Evolutionary conservation across 2,888 invertebrate species (phyloP), one percentile per base, ranked within the genome.

Genomic region (Sepiola atlantica): DNA sequence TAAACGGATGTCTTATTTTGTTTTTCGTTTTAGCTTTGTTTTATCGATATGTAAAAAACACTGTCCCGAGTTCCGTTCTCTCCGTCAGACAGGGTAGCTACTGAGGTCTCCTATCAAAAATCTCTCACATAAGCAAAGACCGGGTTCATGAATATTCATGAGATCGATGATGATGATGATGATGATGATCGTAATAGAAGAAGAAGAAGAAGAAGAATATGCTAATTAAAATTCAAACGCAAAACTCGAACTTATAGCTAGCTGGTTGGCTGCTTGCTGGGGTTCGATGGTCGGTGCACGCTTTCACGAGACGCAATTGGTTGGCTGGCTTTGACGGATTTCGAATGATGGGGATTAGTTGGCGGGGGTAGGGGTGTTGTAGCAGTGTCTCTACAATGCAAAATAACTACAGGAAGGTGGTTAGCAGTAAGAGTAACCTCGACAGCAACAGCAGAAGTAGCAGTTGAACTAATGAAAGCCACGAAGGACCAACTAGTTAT

Each of bases 71-170:
- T 18, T 77, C 77, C 32, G 77, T 77, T 32, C 77, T 77, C 77
- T 77, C 77, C 32, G n/a, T 77, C 77, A 77, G 77, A n/a, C 77
- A 32, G 77, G 77, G 77, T n/a, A 77, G 77, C 77, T 77, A 77
- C 77, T 77, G 77, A n/a, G 77, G 77, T 77, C 77, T 77, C 77
- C 77, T n/a, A 77, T n/a, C 77, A 77, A 77, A 77, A 77, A 32
- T n/a, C 77, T 77, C 77, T 77, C 77, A 77, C 77, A 77, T 77
- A 77, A 77, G 77, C n/a, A 45, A 14, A 77, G n/a, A 77, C n/a
- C 18, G n/a, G n/a, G 8, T n/a, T 77, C 77, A 77, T 77, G 77
- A 77, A 77, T 77, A 77, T 77, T 77, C n/a, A 77, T 77, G 77
- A n/a, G 18, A 32, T 77, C 12, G 45, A 45, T 45, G 8, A 45